A percentile compares a stretch with the other conserved stretches of the same genome.
These are phyloP conservation scores for Denticeps clupeoides DNA, from an alignment of 2,797 vertebrate genomes.

Conservation along the genomic window DNA sequence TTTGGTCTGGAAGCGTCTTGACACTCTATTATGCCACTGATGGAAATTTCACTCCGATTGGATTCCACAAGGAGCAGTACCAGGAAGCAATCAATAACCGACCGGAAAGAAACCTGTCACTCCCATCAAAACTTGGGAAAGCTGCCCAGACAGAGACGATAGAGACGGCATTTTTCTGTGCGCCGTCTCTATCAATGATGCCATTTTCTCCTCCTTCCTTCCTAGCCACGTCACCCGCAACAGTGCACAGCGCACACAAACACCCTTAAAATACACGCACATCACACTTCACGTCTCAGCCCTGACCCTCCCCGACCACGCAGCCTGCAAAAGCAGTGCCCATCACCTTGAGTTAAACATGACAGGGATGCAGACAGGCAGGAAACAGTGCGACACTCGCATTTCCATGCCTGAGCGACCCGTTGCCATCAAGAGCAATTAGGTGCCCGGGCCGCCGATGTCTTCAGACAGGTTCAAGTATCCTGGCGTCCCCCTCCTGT, in stretches of 20 bases:
- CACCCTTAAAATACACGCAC: background rate
- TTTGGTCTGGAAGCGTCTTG: slow-evolving; percentile 21
- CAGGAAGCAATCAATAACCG: slow-evolving; percentile 33
- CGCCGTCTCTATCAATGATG: slow-evolving; percentile 15
- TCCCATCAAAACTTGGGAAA: slow-evolving; percentile 22
- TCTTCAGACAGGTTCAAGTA: slow-evolving; percentile 73
- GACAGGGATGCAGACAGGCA: slow-evolving; percentile 65
- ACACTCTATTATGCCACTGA: slow-evolving; percentile 20
- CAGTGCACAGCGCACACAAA: slow-evolving; percentile 34
- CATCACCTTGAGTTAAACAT: slow-evolving; percentile 71
- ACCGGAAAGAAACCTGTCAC: slow-evolving; percentile 31
- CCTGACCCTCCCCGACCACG: background rate
- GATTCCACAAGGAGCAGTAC: slow-evolving; percentile 30
- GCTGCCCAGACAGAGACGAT: slow-evolving; percentile 3
- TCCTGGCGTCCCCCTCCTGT: slow-evolving; percentile 57
- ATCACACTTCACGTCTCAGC: background rate
- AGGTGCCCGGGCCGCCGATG: slow-evolving; percentile 55
- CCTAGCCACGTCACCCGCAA: no score
- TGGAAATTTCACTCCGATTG: slow-evolving; percentile 28
- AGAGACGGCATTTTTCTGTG: slow-evolving; percentile 2
- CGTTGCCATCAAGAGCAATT: slow-evolving; percentile 73
- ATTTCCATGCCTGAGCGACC: slow-evolving; percentile 66
- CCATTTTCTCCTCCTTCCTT: slow-evolving; percentile 5
- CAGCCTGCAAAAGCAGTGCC: slow-evolving; percentile 25
- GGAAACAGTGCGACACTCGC: slow-evolving; percentile 51